These are phyloP conservation scores for Anguilla megastoma DNA, from an alignment of 2,797 vertebrate genomes.

Conservation along the genomic window DNA sequence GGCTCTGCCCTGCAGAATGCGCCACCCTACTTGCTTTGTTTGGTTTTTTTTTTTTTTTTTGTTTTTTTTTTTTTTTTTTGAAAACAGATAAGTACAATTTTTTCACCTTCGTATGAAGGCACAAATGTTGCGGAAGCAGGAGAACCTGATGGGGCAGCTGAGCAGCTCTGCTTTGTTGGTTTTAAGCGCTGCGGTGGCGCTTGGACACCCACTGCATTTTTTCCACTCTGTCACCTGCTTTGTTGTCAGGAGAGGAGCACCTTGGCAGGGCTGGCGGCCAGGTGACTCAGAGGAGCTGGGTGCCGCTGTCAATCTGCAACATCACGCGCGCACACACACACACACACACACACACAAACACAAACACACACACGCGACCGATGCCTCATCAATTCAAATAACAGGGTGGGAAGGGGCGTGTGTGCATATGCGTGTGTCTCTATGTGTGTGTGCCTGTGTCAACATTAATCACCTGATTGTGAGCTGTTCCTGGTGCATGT, in stretches of 20 bases:
- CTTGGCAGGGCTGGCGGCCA: conserved; percentile 34
- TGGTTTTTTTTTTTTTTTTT: not conserved
- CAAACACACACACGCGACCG: conserved; percentile 24
- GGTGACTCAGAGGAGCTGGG: conserved; percentile 45
- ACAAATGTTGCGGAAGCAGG: conserved; percentile 46
- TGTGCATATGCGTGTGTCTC: not conserved
- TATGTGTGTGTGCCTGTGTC: not conserved
- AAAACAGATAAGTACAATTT: conserved; percentile 33
- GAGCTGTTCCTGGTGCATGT: not conserved
- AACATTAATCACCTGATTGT: not conserved
- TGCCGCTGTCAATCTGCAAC: conserved; percentile 52
- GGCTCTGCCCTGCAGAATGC: not conserved
- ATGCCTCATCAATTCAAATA: conserved; percentile 43
- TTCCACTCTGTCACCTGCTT: conserved; percentile 52
- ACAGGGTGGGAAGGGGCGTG: conserved; percentile 25
- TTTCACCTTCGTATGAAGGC: conserved; percentile 39
- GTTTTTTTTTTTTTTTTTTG: not conserved
- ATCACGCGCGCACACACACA: conserved; percentile 25
- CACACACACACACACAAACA: conserved; percentile 7
- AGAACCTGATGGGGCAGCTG: conserved; percentile 56
- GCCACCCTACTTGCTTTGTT: not conserved
- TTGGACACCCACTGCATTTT: conserved; percentile 58
- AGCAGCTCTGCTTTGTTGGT: conserved; percentile 55
- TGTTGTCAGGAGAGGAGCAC: conserved; percentile 38
- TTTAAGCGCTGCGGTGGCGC: conserved; percentile 47